These are phyloP conservation scores for Epicampocera succincta DNA, from an alignment of 2,888 invertebrate genomes.

Conservation along the genomic window DNA sequence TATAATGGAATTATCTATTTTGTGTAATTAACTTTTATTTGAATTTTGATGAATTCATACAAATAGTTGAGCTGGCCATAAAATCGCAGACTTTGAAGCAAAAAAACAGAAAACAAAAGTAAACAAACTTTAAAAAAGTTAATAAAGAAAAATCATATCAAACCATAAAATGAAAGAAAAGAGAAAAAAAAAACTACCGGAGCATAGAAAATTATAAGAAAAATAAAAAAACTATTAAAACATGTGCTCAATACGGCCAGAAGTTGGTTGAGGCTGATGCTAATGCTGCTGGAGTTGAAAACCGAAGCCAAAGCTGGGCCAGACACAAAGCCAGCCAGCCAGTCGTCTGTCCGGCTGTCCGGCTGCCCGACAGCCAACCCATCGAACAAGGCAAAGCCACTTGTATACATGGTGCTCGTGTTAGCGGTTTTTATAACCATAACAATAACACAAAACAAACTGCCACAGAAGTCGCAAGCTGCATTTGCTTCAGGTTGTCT, in stretches of 20 bases:
- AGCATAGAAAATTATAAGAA: conserved; percentile 64
- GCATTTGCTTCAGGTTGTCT: conserved; percentile 21
- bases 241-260: conserved; percentile 55
- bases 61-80: conserved; percentile 58
- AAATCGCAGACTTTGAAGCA: conserved; percentile 34
- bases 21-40: conserved; percentile 18
- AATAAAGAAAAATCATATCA: conserved; percentile 53
- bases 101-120: conserved; percentile 29
- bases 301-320: conserved; percentile 22
- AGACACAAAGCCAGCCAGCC: conserved; percentile 25
- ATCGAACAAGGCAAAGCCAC: conserved; percentile 45
- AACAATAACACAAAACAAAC: conserved; percentile 54
- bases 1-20: conserved; percentile 14
- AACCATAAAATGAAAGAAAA: conserved; percentile 54
- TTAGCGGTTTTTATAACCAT: conserved; percentile 55
- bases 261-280: conserved; percentile 49
- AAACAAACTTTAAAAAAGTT: conserved; percentile 45
- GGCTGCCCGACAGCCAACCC: background rate
- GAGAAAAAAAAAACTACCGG: conserved; percentile 49
- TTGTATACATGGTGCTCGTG: conserved; percentile 34
- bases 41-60: conserved; percentile 32
- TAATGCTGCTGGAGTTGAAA: conserved; percentile 37
- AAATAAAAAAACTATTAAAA: conserved; percentile 47
- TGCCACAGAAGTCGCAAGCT: conserved; percentile 46
- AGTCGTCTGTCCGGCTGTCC: background rate